Conservation (phyloP, 2,888 invertebrate species). For the Trichogramma dendrolimi region DNA sequence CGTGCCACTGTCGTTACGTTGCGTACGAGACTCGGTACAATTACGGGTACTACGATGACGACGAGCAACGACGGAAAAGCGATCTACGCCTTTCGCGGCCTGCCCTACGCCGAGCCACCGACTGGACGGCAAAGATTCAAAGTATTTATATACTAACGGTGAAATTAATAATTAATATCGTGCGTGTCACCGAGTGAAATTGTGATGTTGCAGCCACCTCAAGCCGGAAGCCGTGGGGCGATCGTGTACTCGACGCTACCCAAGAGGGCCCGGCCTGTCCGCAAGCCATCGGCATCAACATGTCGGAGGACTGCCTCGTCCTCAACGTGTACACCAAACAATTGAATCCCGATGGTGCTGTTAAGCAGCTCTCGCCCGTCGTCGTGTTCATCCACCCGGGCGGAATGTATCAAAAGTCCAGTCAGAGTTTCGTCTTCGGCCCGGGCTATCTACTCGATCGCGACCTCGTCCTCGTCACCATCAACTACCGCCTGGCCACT, state of each 20-base stretch:
- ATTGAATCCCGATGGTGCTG: not conserved
- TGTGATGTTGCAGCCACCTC: constrained; percentile 50
- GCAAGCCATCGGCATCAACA: constrained; percentile 42
- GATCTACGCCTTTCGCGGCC: constrained; percentile 16
- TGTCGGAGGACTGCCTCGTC: constrained; percentile 63
- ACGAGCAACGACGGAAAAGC: constrained; percentile 13
- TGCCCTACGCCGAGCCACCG: constrained; percentile 14
- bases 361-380: constrained; percentile 55
- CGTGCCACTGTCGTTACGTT: no score
- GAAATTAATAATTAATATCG: not conserved
- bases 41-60: constrained; percentile 10
- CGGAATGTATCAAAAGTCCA: constrained; percentile 62
- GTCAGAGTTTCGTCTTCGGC: constrained; percentile 54
- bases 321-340: constrained; percentile 61
- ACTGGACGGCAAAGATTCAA: constrained; percentile 9
- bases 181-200: not conserved
- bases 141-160: not conserved
- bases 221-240: constrained; percentile 53
- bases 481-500: constrained; percentile 43
- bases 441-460: constrained; percentile 43
- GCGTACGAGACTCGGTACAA: not conserved
- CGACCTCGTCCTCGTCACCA: constrained; percentile 43
- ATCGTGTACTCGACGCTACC: constrained; percentile 55
- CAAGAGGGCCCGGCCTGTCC: constrained; percentile 60
- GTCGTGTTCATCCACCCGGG: constrained; percentile 67